Evolutionary conservation across 2,113 vertebrate genomes (phyloP), one percentile per base, ranked within the genome.

Genomic region (Toxotes jaculatrix): DNA sequence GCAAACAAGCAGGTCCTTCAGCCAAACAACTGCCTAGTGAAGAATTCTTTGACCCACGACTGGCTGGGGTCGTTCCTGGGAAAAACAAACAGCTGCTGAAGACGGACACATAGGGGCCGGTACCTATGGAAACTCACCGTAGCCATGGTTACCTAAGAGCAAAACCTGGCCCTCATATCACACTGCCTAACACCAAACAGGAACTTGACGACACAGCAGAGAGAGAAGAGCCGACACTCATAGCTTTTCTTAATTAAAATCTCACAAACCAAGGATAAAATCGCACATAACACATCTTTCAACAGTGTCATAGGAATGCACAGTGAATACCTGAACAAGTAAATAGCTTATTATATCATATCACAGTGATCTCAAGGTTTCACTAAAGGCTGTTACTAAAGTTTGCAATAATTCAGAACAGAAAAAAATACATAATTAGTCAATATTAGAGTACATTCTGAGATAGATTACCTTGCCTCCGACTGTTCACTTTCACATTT

Each of bases 11-110:
- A 64, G 9, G 47, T 79, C 74, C 74, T 74, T 79, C 12, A n/a
- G 67, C 60, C 43, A 36, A 78, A 73, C 5, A 9, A 40, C 79
- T 34, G 89, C 59, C 62, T 38, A 5, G 40, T n/a, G 38, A 81
- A 63, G 70, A 83, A 83, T 82, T 79, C 83, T 38, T 6, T 84
- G 89, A 91, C 89, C 88, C 72, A 59, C 69, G 78, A 70, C 59
- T 27, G 84, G 43, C 66, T 47, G 27, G 63, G 77, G 83, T 90
- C 79, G 11, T 19, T 87, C 64, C 73, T 94, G 93, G 93, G 93
- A 93, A 94, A 93, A 87, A 82, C 92, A 94, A 94, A 94, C 91
- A 91, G 69, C 61, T 16, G 43, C n/a, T 40, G 70, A 67, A 83
- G 76, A 88, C n/a, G 17, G 59, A 67, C 59, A 60, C 80, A 88